Base-by-base conservation (phyloP, 2,888 invertebrate genomes). In the Perizoma affinitatum region DNA sequence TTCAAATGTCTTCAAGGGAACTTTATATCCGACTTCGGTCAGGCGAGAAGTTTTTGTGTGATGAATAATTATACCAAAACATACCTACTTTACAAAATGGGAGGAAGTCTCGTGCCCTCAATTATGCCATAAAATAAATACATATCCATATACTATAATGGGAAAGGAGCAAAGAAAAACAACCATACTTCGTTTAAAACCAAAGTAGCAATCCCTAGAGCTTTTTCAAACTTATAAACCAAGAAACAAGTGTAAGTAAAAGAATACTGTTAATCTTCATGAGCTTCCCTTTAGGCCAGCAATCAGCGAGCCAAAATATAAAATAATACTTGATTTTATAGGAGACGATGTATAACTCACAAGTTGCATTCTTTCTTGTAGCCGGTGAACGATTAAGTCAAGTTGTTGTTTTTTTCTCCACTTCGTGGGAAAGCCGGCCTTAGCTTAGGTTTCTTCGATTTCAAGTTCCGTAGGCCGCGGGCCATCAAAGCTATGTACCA, bases 221-320 rank as follows among this genome's bases (percentile, higher is more conserved):
- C 38, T 47, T 47, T 34, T 58, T 54, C 34, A 44, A 53, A 38
- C 3, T 7, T 44, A 50, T 33, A 49, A 54, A 60, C 54, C 36
- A 54, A 33, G 48, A 58, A 43, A 46, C 54, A 11, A 59, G 47
- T 35, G 49, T 53, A 53, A 53, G 54, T 54, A 54, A 63, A 22
- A 57, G 38, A 44, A 58, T 49, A 57, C 59, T 53, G 63, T 67
- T 59, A 52, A 61, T 67, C 67, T 67, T 68, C 63, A 63, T 65
- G 50, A 59, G 49, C 8, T 11, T 40, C 38, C 38, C 41, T 9
- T 6, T 11, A 22, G 47, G 47, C 36, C 40, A n/a, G 9, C 35
- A 6, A 9, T 47, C 38, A 43, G 36, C n/a, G 36, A 36, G 36
- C 38, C 38, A 7, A 3, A 1, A 38, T 5, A 38, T 6, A 6